Evolutionary conservation across 2,113 vertebrate genomes (phyloP).

Genomic region (Junco hyemalis): DNA sequence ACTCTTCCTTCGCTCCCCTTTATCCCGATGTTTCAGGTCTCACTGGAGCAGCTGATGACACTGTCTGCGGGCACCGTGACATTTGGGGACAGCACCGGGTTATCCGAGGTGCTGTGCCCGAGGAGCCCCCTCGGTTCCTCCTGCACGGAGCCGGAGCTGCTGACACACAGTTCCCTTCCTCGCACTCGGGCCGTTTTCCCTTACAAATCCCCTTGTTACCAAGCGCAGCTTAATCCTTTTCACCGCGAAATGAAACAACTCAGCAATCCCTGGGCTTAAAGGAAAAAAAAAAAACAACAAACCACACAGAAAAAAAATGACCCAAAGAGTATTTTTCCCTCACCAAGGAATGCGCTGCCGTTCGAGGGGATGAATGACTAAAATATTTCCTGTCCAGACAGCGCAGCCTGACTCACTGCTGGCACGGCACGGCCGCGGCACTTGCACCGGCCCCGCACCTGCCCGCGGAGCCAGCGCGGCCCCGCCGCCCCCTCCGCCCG

Average conservation of each 20-base stretch:
- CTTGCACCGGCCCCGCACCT: conserved; percentile 2
- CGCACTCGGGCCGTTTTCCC: not conserved
- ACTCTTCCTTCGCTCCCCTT: not conserved
- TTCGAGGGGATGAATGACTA: not conserved
- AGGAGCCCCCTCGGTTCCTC: not conserved
- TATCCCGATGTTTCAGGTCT: not conserved
- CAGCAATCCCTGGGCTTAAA: not conserved
- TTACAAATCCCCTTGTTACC: not conserved
- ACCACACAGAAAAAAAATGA: not conserved
- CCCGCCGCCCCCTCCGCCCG: not conserved
- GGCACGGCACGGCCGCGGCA: not conserved
- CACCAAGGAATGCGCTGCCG: not conserved
- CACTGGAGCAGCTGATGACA: rapidly evolving
- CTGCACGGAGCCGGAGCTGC: not conserved
- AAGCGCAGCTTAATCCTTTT: not conserved
- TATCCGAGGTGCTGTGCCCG: not conserved
- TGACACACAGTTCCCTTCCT: not conserved
- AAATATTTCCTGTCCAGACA: conserved; percentile 48
- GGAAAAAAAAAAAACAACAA: not conserved
- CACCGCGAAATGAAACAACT: not conserved
- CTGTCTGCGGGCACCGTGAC: not conserved
- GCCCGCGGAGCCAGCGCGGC: not conserved
- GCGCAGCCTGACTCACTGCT: not conserved
- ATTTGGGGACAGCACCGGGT: not conserved
- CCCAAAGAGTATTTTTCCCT: not conserved